These are phyloP conservation scores for Argyresthia goedartella DNA, from an alignment of 2,888 invertebrate species.

Conservation along the genomic window DNA sequence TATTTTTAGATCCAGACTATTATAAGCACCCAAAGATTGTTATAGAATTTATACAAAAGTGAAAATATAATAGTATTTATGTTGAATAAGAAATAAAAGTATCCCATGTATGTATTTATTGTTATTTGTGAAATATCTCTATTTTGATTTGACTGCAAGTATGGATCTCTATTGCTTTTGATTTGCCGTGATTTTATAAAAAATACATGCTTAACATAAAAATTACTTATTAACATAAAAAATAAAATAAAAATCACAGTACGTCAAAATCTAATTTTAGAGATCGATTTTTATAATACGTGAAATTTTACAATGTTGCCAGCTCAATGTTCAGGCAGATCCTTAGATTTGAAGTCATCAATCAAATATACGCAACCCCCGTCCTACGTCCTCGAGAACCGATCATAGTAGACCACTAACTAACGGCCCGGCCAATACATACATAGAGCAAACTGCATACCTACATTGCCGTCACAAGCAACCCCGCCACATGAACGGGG, in stretches of 20 bases:
- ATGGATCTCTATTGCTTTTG: constrained; percentile 24
- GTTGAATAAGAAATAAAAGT: constrained; percentile 67
- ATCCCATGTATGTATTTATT: constrained; percentile 42
- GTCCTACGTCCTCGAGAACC: constrained; percentile 62
- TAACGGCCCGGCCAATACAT: constrained; percentile 16
- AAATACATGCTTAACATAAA: no score
- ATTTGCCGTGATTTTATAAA: constrained; percentile 14
- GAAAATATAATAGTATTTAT: constrained; percentile 48
- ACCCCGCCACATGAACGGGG: not conserved
- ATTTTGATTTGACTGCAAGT: constrained; percentile 40
- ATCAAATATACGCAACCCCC: constrained; percentile 54
- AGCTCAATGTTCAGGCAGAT: no score
- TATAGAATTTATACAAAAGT: constrained; percentile 59
- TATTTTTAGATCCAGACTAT: constrained; percentile 43
- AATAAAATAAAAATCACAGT: no score
- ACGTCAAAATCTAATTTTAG: constrained; percentile 9
- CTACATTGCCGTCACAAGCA: not conserved
- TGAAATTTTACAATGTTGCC: no score
- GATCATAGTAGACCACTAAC: constrained; percentile 61
- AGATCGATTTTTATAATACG: no score
- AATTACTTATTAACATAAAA: no score
- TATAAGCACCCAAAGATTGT: constrained; percentile 70
- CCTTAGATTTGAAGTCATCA: constrained; percentile 71
- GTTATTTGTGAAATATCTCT: constrained; percentile 22
- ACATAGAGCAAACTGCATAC: no score